A percentile compares a stretch with the other conserved stretches of the same genome.
These are phyloP conservation scores for Oophaga sylvatica DNA, from an alignment of 2,797 vertebrate species.

Conservation along the genomic window DNA sequence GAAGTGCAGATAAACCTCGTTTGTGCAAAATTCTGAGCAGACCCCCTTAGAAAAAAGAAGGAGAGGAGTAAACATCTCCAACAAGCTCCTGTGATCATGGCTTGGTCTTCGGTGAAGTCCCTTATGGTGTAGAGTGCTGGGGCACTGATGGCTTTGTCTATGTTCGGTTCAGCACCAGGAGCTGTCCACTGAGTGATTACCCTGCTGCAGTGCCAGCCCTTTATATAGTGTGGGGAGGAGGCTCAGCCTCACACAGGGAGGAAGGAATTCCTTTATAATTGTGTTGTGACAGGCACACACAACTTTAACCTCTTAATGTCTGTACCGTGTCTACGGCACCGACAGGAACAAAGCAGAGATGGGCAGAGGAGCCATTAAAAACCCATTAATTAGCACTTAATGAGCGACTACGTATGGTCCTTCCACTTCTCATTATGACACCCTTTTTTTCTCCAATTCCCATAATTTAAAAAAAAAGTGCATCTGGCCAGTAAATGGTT, in stretches of 20 bases:
- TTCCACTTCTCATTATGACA: neutral
- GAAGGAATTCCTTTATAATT: constrained; percentile 77
- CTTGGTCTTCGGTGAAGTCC: constrained; percentile 44
- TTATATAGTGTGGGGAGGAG: constrained; percentile 81
- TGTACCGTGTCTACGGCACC: neutral
- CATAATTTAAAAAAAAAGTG: no score
- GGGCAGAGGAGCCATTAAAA: neutral
- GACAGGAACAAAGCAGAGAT: no score
- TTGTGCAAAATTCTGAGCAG: constrained; percentile 86
- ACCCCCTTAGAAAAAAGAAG: constrained; percentile 71
- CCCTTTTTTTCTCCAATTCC: neutral
- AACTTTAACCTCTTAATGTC: constrained; percentile 61
- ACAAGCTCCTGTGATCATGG: constrained; percentile 73
- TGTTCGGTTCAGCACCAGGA: constrained; percentile 72
- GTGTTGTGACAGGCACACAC: constrained; percentile 64
- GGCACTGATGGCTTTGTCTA: neutral
- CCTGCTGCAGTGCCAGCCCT: constrained; percentile 69
- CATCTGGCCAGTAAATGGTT: neutral
- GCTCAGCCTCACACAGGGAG: constrained; percentile 77
- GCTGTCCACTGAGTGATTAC: constrained; percentile 77
- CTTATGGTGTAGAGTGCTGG: neutral
- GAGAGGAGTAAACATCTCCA: constrained; percentile 81
- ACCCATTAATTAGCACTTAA: neutral
- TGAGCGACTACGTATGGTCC: neutral
- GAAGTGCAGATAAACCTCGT: constrained; percentile 97